phyloP scores from a whole-genome alignment of 2,113 vertebrate genomes.

The Elanoides forficatus region DNA sequence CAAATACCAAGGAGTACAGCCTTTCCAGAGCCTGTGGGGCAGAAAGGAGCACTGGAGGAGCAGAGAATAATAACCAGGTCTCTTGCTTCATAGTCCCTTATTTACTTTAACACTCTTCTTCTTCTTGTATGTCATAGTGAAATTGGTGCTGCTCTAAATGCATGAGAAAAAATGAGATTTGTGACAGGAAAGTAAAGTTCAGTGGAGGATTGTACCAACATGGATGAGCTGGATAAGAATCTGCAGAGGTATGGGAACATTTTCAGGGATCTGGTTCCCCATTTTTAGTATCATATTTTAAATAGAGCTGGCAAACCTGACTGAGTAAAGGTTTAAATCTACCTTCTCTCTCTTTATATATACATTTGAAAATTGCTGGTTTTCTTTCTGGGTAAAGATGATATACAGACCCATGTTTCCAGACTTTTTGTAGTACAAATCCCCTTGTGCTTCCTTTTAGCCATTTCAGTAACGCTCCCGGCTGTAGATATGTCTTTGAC shows the following conservation, averaged over 20 bases:
- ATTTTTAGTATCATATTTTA: neutral
- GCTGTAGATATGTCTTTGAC: neutral
- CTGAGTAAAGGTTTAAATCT: neutral
- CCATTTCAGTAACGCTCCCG: rapidly evolving
- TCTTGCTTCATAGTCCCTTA: neutral
- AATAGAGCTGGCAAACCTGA: neutral
- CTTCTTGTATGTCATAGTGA: neutral
- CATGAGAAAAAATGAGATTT: neutral
- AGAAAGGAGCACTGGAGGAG: neutral
- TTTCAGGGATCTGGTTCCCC: neutral
- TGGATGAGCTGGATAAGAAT: neutral
- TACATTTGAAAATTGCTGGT: neutral
- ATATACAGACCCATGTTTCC: rapidly evolving
- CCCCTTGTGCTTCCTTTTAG: neutral
- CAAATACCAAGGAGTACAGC: neutral
- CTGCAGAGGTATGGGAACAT: neutral
- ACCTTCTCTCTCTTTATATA: neutral
- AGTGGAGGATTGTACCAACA: neutral
- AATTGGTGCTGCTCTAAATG: neutral
- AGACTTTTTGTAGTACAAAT: neutral
- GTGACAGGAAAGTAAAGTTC: neutral
- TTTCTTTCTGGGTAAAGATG: neutral
- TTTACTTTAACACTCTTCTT: neutral
- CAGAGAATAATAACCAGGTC: neutral
- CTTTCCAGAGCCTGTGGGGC: neutral